Conservation (phyloP, 2,113 vertebrate genomes). For the Balaenoptera acutorostrata region DNA sequence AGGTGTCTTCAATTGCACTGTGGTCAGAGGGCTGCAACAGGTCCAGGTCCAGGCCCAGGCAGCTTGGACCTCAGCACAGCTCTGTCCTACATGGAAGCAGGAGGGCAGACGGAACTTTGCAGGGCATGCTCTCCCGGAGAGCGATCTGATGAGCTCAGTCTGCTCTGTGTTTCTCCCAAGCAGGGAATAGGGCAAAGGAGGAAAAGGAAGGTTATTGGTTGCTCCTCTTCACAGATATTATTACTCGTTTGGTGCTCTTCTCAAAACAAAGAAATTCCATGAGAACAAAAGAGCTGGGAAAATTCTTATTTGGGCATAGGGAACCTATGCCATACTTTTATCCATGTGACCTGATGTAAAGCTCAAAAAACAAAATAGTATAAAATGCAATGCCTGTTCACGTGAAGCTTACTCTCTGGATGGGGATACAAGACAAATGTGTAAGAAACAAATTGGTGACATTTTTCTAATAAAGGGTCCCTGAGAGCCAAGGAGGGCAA, state of each 20-base stretch:
- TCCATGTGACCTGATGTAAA: background rate
- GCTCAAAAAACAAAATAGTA: background rate
- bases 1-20: background rate
- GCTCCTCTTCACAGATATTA: background rate
- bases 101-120: accelerated
- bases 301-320: background rate
- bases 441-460: background rate
- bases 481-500: background rate
- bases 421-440: background rate
- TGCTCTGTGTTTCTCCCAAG: background rate
- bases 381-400: background rate
- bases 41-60: too few relatives aligned
- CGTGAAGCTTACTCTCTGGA: background rate
- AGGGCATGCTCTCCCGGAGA: background rate
- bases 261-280: background rate
- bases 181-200: background rate
- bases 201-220: background rate
- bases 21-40: background rate
- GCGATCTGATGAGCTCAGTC: too few relatives aligned
- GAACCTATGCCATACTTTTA: background rate
- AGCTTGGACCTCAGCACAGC: background rate
- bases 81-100: background rate
- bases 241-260: background rate
- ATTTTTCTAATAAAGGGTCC: background rate
- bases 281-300: background rate